phyloP scores from a whole-genome alignment of 2,797 vertebrate genomes.

The Brachyalestes nurse region DNA sequence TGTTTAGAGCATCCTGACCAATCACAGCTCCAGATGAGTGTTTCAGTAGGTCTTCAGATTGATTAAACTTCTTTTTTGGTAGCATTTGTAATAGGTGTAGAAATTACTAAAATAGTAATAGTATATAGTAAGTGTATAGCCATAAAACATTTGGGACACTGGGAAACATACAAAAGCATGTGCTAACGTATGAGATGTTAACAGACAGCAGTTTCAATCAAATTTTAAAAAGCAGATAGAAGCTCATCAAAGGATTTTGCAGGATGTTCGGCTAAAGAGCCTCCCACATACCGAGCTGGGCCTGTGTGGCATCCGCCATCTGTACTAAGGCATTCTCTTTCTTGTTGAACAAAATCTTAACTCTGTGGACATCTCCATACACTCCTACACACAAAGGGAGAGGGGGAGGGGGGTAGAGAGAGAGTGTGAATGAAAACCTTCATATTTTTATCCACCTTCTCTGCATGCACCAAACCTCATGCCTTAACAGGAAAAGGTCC shows the following conservation, averaged over 20 bases:
- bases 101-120: no score
- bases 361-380: slow-evolving; percentile 91
- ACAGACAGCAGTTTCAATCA: background rate
- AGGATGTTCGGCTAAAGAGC: slow-evolving; percentile 19
- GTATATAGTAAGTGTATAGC: no score
- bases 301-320: slow-evolving; percentile 90
- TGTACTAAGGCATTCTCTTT: slow-evolving; percentile 92
- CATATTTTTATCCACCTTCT: no score
- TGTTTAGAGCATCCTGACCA: no score
- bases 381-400: slow-evolving; percentile 76
- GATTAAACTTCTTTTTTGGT: no score
- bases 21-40: no score
- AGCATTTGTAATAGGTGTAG: no score
- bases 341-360: slow-evolving; percentile 94
- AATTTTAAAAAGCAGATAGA: background rate
- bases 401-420: background rate
- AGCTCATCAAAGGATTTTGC: slow-evolving; percentile 14
- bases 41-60: no score
- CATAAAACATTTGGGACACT: background rate
- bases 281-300: slow-evolving; percentile 84
- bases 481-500: no score
- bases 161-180: background rate
- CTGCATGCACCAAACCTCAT: no score
- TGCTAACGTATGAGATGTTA: background rate
- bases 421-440: background rate